phyloP scores from a whole-genome alignment of 2,888 invertebrate species.

The Lissocephala sabroskyi region DNA sequence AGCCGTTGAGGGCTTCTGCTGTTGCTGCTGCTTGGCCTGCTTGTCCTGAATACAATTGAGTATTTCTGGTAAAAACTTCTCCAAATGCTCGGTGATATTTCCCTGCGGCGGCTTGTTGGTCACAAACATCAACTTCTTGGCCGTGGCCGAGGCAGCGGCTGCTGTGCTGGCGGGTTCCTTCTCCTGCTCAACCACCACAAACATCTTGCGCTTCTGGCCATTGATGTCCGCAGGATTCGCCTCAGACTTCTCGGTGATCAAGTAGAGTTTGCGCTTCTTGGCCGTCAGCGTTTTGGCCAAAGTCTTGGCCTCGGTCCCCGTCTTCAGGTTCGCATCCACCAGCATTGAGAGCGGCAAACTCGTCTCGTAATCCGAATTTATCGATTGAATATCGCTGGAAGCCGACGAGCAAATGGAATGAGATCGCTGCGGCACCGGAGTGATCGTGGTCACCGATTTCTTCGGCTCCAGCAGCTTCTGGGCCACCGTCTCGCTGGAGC shows the following conservation, averaged over 20 bases:
- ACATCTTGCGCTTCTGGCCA: conserved; percentile 45
- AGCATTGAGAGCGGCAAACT: conserved; percentile 29
- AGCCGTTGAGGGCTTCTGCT: conserved; percentile 5
- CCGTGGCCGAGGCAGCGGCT: no score
- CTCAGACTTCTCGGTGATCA: conserved; percentile 66
- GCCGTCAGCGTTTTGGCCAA: conserved; percentile 3
- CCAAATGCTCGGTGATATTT: conserved; percentile 65
- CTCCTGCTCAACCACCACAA: conserved; percentile 66
- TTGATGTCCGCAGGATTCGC: conserved; percentile 43
- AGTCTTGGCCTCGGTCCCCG: background rate
- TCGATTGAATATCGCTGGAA: conserved; percentile 47
- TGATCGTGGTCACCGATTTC: conserved; percentile 30
- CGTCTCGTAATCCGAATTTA: conserved; percentile 41
- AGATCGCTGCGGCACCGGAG: conserved; percentile 45
- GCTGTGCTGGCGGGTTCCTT: conserved; percentile 40
- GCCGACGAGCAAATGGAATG: conserved; percentile 51
- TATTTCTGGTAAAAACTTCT: conserved; percentile 67
- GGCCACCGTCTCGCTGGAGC: conserved; percentile 16
- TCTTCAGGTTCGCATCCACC: conserved; percentile 15
- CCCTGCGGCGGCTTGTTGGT: conserved; percentile 59
- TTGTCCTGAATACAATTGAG: conserved; percentile 62
- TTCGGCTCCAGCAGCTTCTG: conserved; percentile 6
- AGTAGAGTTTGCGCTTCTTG: conserved; percentile 64
- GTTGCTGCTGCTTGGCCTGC: conserved; percentile 9
- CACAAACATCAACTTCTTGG: conserved; percentile 66